Evolutionary conservation across 2,797 vertebrate species (phyloP).

Genomic region (Sebastes reedi): DNA sequence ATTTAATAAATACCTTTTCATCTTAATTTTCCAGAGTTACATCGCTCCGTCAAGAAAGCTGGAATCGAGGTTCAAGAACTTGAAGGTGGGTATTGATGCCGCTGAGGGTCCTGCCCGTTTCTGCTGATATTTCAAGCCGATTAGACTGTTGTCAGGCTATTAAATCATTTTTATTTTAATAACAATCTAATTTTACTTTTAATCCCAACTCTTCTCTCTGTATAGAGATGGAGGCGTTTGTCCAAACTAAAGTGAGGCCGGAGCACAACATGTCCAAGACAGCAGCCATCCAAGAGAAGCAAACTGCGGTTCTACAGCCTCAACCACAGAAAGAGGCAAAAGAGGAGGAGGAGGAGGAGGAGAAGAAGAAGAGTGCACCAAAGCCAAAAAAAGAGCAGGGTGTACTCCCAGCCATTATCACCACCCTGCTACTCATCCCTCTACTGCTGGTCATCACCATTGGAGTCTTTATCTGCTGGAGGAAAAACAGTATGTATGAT

Average conservation of each 20-base stretch:
- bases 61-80: slow-evolving; percentile 92
- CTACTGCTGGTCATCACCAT: slow-evolving; percentile 87
- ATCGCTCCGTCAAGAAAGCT: slow-evolving; percentile 97
- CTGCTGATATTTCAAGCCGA: neutral
- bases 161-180: too few relatives aligned
- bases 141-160: too few relatives aligned
- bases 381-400: slow-evolving; percentile 62
- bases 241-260: slow-evolving; percentile 86
- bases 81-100: slow-evolving; percentile 81
- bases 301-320: slow-evolving; percentile 29
- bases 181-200: neutral
- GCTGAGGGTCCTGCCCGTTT: neutral
- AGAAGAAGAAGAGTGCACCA: slow-evolving; percentile 75
- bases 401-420: slow-evolving; percentile 89
- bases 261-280: slow-evolving; percentile 71
- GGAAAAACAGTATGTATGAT: slow-evolving; percentile 85
- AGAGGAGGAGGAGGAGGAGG: slow-evolving; percentile 61
- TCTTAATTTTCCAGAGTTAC: slow-evolving; percentile 83
- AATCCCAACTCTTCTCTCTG: slow-evolving; percentile 42
- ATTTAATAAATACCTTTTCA: neutral
- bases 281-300: slow-evolving; percentile 55
- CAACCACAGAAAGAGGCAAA: neutral
- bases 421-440: slow-evolving; percentile 90
- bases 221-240: slow-evolving; percentile 86
- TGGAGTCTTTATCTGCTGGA: slow-evolving; percentile 91